A percentile compares a stretch with the other conserved stretches of the same genome.
These are phyloP conservation scores for Apis florea DNA, from an alignment of 1,140 invertebrate genomes.

Conservation along the genomic window DNA sequence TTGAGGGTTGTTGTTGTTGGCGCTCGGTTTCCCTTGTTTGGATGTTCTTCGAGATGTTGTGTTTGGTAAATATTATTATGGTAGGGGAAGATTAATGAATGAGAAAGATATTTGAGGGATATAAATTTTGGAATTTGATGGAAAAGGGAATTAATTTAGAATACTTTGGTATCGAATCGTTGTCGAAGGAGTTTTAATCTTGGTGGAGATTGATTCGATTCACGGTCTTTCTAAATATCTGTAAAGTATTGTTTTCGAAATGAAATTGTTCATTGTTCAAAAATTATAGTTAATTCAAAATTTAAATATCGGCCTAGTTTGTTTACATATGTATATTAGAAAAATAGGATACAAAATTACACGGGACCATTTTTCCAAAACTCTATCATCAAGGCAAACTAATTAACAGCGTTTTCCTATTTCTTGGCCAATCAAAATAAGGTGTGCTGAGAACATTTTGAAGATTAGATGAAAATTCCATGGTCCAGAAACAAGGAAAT, in stretches of 20 bases:
- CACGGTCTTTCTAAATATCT: no score
- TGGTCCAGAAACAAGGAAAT: not conserved
- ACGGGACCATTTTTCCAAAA: no score
- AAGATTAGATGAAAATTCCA: slow-evolving; percentile 1
- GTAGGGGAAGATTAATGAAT: no score
- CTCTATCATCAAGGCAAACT: not conserved
- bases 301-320: no score
- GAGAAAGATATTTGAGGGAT: not conserved
- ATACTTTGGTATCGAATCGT: not conserved
- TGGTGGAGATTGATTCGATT: no score
- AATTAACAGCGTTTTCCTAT: not conserved
- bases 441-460: no score
- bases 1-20: not conserved
- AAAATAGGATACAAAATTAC: no score
- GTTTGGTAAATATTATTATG: not conserved
- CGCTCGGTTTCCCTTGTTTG: not conserved
- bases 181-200: not conserved
- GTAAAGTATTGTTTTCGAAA: no score
- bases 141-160: not conserved
- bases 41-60: no score
- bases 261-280: no score
- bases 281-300: no score
- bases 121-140: not conserved
- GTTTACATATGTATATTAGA: no score
- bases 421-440: not conserved